Base-by-base conservation (phyloP, 2,797 vertebrate genomes). In the Sitta carolinensis region DNA sequence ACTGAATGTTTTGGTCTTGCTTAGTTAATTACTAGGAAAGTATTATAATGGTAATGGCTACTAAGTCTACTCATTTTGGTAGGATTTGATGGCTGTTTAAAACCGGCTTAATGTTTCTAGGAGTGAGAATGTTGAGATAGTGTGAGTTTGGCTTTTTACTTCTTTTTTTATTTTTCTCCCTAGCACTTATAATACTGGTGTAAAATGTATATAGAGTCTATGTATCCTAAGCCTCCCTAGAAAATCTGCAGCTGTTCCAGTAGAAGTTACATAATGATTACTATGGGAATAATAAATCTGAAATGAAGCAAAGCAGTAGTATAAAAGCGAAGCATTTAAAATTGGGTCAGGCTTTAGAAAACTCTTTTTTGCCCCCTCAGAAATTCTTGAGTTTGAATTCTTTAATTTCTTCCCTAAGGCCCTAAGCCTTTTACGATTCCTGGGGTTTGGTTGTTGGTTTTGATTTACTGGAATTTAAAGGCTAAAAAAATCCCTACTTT, bases 291-390 rank as follows among this genome's bases (percentile, higher is more conserved):
- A n/a, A 54, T 75, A 81, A 75, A 75, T 47, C 47, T 75, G 66
- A 92, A 85, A 55, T 30, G 19, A 50, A 77, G 32, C 25, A 73
- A 64, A 84, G 43, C 48, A 82, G 32, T 38, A 26, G 22, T 34
- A 55, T 59, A 88, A 94, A 87, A 76, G n/a, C 17, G 29, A 78
- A 91, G 68, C 18, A 43, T 61, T 80, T 92, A 40, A 86, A 95
- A 93, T 36, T 73, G 47, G 62, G 73, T 94, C 58, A 77, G n/a
- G 47, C 68, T 64, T 80, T 75, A 74, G 51, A 91, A 94, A 78
- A 16, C 17, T 7, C 2, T 54, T 66, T 62, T 66, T 57, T 11
- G 10, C 3, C 2, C 4, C 3, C 14, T 70, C 15, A 80, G 63
- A 92, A 85, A 54, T 91, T 72, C 5, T 38, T 57, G 12, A 72